These are phyloP conservation scores for Trichoplusia ni DNA, from an alignment of 1,140 invertebrate species.

Conservation along the genomic window DNA sequence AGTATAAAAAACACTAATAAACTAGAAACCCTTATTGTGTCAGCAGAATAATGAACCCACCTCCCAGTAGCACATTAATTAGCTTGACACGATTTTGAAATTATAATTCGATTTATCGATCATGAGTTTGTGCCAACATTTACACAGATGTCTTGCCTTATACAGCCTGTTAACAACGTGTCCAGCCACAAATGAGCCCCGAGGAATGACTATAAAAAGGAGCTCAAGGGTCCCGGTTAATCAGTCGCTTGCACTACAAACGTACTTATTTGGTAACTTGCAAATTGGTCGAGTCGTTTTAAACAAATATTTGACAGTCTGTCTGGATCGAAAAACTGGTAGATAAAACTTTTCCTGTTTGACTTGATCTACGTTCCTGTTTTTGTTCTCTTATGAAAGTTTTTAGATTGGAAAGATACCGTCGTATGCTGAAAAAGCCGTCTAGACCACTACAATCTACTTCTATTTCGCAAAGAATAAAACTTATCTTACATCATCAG, in stretches of 20 bases:
- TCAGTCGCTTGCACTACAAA: not conserved
- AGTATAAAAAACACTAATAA: constrained; percentile 29
- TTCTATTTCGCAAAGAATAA: no score
- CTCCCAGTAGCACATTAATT: constrained; percentile 26
- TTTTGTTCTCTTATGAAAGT: not conserved
- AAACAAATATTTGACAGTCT: constrained; percentile 19
- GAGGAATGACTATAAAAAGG: not conserved
- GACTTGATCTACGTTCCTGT: constrained; percentile 11
- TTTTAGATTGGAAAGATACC: not conserved
- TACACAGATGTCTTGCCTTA: constrained; percentile 36
- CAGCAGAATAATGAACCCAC: constrained; percentile 15
- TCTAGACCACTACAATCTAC: not conserved
- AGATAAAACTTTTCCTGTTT: constrained; percentile 2
- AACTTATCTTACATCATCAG: no score
- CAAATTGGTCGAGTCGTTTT: constrained; percentile 18
- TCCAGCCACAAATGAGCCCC: not conserved
- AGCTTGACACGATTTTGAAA: constrained; percentile 33
- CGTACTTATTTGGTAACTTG: constrained; percentile 20
- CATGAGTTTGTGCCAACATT: constrained; percentile 27
- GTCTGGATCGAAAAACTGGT: constrained; percentile 10
- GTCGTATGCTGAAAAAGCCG: not conserved
- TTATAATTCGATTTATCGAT: constrained; percentile 29
- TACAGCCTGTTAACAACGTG: not conserved
- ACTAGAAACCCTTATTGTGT: constrained; percentile 8
- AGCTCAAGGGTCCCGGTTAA: not conserved